Percentiles rank a stretch among this genome's conserved stretches.
Evolutionary conservation across 2,113 vertebrate species (phyloP).

Genomic region (Eulemur rufifrons): DNA sequence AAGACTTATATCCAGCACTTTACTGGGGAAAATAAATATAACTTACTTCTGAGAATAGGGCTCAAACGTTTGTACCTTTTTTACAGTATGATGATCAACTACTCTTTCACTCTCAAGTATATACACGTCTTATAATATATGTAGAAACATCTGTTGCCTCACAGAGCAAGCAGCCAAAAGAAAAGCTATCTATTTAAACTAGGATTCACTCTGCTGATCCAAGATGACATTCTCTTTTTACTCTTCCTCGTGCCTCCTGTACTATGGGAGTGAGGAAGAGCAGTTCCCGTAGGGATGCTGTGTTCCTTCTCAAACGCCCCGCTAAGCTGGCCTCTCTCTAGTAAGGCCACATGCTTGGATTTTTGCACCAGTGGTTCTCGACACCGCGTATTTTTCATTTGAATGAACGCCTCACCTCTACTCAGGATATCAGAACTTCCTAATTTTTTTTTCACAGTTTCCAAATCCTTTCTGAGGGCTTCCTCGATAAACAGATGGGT

Average conservation of each 20-base stretch:
- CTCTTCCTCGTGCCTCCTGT: not conserved
- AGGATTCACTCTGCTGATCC: not conserved
- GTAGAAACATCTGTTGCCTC: constrained; percentile 10
- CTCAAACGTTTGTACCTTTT: not conserved
- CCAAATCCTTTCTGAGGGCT: not conserved
- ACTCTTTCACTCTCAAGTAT: not conserved
- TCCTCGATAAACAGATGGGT: not conserved
- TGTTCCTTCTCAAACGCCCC: not conserved
- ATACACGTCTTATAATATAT: not conserved
- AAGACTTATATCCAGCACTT: not conserved
- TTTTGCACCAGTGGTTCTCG: not conserved
- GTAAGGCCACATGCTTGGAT: not conserved
- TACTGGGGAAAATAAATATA: not conserved
- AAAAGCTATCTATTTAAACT: not conserved
- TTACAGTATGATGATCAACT: not conserved
- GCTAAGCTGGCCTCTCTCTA: not conserved
- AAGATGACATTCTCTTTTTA: not conserved
- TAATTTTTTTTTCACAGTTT: not conserved
- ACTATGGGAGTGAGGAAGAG: not conserved
- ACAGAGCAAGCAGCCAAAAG: not conserved
- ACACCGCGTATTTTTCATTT: not conserved
- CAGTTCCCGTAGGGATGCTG: not conserved
- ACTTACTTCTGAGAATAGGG: not conserved
- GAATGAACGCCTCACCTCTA: not conserved
- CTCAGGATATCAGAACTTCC: not conserved